Evolutionary conservation across 2,113 vertebrate species (phyloP).

Genomic region (Paradoxurus hermaphroditus): DNA sequence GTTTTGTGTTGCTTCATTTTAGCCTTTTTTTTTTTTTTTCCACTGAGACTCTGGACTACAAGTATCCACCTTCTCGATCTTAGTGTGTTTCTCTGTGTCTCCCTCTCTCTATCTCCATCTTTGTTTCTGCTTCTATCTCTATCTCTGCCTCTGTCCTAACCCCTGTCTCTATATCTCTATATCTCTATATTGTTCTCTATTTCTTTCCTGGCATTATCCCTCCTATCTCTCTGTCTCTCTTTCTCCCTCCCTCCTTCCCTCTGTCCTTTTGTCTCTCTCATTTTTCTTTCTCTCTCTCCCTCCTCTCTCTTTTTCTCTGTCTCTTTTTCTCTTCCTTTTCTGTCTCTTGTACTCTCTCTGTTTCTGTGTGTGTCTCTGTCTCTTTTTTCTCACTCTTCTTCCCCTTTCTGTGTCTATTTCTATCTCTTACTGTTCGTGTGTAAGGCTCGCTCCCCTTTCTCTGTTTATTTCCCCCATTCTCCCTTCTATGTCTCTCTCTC

Average conservation of each 20-base stretch:
- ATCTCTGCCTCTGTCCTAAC: not conserved
- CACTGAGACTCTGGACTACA: conserved; percentile 2
- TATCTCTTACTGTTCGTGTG: not conserved
- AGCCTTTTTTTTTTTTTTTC: conserved; percentile 19
- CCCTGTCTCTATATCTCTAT: not conserved
- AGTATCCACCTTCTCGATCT: conserved; percentile 21
- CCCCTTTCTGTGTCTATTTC: not conserved
- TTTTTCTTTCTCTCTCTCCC: not conserved
- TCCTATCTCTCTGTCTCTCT: not conserved
- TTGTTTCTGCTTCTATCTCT: not conserved
- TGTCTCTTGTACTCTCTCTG: not conserved
- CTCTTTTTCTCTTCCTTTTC: not conserved
- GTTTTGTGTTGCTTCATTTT: not conserved
- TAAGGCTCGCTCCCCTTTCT: not conserved
- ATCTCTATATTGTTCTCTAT: not conserved
- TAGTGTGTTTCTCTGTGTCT: not conserved
- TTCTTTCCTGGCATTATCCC: not conserved
- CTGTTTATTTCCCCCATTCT: not conserved
- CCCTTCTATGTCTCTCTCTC: not conserved
- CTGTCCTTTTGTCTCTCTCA: not conserved
- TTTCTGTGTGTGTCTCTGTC: not conserved
- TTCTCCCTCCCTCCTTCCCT: not conserved
- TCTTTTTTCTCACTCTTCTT: not conserved
- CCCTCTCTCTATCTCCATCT: not conserved
- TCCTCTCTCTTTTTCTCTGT: not conserved